Conservation (phyloP, 1,140 invertebrate genomes). For the Drosophila albomicans region DNA sequence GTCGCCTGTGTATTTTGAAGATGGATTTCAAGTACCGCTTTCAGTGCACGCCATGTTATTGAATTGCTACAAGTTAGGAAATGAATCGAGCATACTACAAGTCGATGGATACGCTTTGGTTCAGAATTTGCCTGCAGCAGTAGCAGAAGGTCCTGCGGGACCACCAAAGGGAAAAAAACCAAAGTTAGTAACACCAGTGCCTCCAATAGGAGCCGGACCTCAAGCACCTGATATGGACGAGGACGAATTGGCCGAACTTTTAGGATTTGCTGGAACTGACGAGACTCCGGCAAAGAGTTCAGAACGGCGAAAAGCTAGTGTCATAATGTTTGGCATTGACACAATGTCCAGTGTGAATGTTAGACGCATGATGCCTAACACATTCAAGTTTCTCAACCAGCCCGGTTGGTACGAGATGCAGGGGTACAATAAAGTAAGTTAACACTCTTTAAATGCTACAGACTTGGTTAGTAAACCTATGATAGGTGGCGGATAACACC, state of each 20-base stretch:
- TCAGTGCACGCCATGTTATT: conserved; percentile 55
- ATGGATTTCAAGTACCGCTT: conserved; percentile 53
- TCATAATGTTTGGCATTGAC: conserved; percentile 71
- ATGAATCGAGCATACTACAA: conserved; percentile 49
- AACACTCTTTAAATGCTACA: background rate
- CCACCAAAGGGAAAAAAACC: background rate
- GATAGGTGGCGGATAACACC: conserved; percentile 90
- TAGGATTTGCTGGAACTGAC: background rate
- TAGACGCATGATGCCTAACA: conserved; percentile 68
- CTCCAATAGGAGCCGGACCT: background rate
- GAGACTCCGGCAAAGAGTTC: background rate
- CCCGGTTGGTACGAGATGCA: conserved; percentile 63
- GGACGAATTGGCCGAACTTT: background rate
- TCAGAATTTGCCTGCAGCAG: conserved; percentile 16
- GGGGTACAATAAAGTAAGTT: conserved; percentile 67
- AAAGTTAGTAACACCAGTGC: background rate
- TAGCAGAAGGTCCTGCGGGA: background rate
- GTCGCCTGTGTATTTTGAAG: conserved; percentile 49
- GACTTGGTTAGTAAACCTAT: too few relatives aligned
- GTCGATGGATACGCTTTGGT: conserved; percentile 52
- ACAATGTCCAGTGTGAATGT: conserved; percentile 81
- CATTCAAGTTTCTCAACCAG: conserved; percentile 41
- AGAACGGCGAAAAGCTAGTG: conserved; percentile 51
- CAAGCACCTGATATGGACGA: background rate
- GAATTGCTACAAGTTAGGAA: conserved; percentile 38